Evolutionary conservation across 2,797 vertebrate genomes (phyloP).

Genomic region (Crocidura indochinensis): DNA sequence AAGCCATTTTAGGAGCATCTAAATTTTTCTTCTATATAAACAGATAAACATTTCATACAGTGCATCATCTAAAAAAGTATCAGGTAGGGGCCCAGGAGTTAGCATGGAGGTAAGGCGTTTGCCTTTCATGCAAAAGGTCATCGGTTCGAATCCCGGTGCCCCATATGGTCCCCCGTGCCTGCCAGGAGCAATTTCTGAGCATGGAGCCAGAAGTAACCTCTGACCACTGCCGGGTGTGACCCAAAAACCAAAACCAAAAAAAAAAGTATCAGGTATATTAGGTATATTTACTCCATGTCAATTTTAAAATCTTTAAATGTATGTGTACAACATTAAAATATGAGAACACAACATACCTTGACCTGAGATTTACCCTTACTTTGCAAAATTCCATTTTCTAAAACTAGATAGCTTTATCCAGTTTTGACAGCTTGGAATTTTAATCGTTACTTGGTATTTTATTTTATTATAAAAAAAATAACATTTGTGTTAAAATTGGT

Average conservation of each 20-base stretch:
- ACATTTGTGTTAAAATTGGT: neutral
- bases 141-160: no score
- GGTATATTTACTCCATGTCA: neutral
- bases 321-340: conserved; percentile 18
- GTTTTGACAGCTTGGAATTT: conserved; percentile 5
- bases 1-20: neutral
- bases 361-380: conserved; percentile 35
- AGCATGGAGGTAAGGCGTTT: no score
- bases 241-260: no score
- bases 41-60: conserved; percentile 33
- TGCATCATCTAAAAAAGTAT: neutral
- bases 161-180: no score
- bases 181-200: no score
- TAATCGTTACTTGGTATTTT: conserved; percentile 10
- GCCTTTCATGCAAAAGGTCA: no score
- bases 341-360: neutral
- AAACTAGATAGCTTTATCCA: conserved; percentile 38
- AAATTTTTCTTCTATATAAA: conserved; percentile 39
- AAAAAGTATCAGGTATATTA: no score
- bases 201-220: no score
- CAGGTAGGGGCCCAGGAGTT: no score
- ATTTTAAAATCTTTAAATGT: conserved; percentile 31
- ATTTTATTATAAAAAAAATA: neutral
- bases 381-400: conserved; percentile 42
- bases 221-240: no score